A percentile compares a stretch with the other conserved stretches of the same genome.
phyloP scores from a whole-genome alignment of 2,888 invertebrate species.

The Rutpela maculata region DNA sequence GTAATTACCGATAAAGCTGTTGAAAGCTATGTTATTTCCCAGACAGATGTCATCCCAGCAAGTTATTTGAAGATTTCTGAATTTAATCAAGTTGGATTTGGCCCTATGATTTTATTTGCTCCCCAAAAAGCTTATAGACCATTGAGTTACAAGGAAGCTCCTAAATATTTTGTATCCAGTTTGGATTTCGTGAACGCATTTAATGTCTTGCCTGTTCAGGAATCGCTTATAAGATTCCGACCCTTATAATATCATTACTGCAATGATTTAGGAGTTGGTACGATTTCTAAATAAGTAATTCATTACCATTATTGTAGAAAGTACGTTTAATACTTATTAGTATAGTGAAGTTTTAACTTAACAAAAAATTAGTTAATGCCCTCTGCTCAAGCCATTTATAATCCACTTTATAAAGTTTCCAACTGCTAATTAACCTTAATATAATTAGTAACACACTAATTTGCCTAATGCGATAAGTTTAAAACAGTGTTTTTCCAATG shows the following conservation, averaged over 20 bases:
- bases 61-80: no score
- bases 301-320: background rate
- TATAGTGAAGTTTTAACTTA: background rate
- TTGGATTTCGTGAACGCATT: background rate
- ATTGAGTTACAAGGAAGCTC: background rate
- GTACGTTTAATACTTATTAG: background rate
- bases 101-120: no score
- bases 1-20: no score
- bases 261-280: background rate
- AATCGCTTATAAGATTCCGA: background rate
- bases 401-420: background rate
- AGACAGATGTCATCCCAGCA: no score
- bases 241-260: background rate
- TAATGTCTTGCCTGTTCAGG: background rate
- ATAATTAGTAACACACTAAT: background rate
- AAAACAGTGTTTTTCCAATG: background rate
- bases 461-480: background rate
- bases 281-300: background rate
- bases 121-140: no score
- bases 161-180: background rate
- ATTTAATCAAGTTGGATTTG: no score
- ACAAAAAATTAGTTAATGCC: background rate
- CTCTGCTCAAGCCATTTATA: background rate
- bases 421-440: conserved; percentile 5
- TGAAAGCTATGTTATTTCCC: no score